These are phyloP conservation scores for Actinia equina DNA, from an alignment of 64 coral and sea anemone species.

Conservation along the genomic window DNA sequence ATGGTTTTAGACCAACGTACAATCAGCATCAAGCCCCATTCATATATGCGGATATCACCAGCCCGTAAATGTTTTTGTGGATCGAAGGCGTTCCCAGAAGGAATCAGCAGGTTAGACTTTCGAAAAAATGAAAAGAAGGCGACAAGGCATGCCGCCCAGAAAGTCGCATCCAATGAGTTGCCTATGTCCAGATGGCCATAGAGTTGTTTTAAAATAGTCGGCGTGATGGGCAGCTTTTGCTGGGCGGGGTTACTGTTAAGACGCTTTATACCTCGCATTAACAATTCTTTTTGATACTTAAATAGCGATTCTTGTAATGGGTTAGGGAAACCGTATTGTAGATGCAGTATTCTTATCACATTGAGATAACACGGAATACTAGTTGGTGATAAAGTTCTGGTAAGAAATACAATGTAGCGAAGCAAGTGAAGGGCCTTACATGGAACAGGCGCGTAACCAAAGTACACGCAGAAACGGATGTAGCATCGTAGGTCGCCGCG, in stretches of 20 bases:
- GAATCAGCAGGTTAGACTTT: conserved; percentile 29
- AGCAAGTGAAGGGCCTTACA: too few relatives aligned
- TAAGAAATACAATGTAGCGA: too few relatives aligned
- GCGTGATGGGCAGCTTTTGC: conserved; percentile 42
- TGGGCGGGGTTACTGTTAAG: background rate
- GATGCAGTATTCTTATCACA: too few relatives aligned
- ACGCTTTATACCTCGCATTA: too few relatives aligned
- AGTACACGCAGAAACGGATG: too few relatives aligned
- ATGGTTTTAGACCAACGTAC: conserved; percentile 45
- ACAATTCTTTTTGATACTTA: too few relatives aligned
- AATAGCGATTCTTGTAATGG: too few relatives aligned
- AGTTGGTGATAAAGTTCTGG: too few relatives aligned
- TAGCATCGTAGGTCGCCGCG: too few relatives aligned
- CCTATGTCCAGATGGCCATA: background rate
- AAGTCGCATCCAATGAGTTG: conserved; percentile 12
- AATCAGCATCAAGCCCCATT: background rate
- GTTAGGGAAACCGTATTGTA: too few relatives aligned
- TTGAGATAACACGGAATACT: too few relatives aligned
- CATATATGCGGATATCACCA: background rate
- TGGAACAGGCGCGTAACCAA: too few relatives aligned
- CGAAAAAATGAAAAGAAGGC: conserved; percentile 33
- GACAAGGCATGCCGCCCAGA: conserved; percentile 38
- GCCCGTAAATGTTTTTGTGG: background rate
- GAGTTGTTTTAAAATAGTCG: background rate
- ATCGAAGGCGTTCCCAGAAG: background rate